Evolutionary conservation across 2,888 invertebrate species (phyloP), one percentile per base, ranked within the genome.

Genomic region (Sussaba pulchella): DNA sequence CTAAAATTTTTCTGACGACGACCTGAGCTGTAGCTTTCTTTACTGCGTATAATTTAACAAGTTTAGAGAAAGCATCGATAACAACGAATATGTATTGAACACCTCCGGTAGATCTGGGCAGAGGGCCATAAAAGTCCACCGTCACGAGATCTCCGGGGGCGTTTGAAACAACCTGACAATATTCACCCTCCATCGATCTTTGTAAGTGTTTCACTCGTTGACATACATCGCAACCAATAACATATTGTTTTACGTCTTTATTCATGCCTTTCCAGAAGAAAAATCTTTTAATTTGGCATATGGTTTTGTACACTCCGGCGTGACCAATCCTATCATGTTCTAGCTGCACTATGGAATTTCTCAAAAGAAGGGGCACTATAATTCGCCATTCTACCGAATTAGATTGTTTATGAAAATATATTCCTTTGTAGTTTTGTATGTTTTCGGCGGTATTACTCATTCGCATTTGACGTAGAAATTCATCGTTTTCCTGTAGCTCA

Each of bases 81-180:
- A 52, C 12, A 0, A 52, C 50, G 24, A 52, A 52, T 2, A 52
- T 24, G 24, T 52, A 52, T 52, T 52, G 24, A 9, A 52, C 50
- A 1, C 50, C 50, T 21, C 24, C 50, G 10, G 8, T 24, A 1
- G 50, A 24, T 10, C 50, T 3, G 19, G 50, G 50, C 10, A 52
- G 24, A 1, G 50, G 50, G 1, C 24, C 50, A 52, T 52, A 52
- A 24, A 52, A 52, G 10, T 52, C 50, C 5, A 47, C 47, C 2
- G 47, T 47, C 2, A 47, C 19, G 5, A 47, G 19, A 19, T 47
- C 47, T 45, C 45, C 14, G 14, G 45, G 45, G 19, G 1, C 8
- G 1, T 47, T 9, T 5, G 19, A 47, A 6, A 17, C 17, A 17
- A 47, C 19, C 19, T 19, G 17, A 19, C 47, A 47, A 8, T 47